Base-by-base conservation (phyloP, 2,113 vertebrate genomes). In the Oncorhynchus kisutch region DNA sequence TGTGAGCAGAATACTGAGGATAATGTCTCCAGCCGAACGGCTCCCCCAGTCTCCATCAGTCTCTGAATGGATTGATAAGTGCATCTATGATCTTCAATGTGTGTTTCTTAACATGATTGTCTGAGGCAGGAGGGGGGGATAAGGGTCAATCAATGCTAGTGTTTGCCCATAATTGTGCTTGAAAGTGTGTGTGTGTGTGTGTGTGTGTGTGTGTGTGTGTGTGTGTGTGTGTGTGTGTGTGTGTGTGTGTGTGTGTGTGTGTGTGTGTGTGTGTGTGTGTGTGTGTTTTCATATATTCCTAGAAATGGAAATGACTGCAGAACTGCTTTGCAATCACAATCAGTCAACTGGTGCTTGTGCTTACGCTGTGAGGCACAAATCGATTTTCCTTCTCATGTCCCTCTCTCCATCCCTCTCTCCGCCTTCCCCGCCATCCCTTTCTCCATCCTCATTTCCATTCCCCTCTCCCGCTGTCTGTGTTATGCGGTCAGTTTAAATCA, bases 261-360 rank as follows among this genome's bases (percentile, higher is more conserved):
- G 9, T 67, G 4, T 11, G 34, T n/a, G 27, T 24, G 67, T 62
- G 31, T 31, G 45, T 2, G 31, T 60, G 31, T 27, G 20, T 11
- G 8, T 7, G 68, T 39, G 74, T 4, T 51, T 51, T 51, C 49
- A 51, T 16, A 51, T 72, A 77, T 70, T 7, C 70, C 31, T 45
- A 68, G 70, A 73, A 76, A 81, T 76, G 20, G 54, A 81, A 80
- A 77, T 66, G 74, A 76, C 11, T 62, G 24, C 71, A 65, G 14
- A 73, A 65, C 39, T 9, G 7, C 39, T 67, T 27, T 5, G 60
- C 20, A 81, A 79, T 75, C n/a, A 67, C 29, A 76, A 75, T 78
- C n/a, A 9, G 39, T 45, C 39, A 45, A 11, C 18, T 18, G 7
- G 69, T 27, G 29, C 54, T 73, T 67, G 1, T 64, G 25, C 76